phyloP scores from a whole-genome alignment of 1,140 invertebrate species.

The Drosophila nannoptera region DNA sequence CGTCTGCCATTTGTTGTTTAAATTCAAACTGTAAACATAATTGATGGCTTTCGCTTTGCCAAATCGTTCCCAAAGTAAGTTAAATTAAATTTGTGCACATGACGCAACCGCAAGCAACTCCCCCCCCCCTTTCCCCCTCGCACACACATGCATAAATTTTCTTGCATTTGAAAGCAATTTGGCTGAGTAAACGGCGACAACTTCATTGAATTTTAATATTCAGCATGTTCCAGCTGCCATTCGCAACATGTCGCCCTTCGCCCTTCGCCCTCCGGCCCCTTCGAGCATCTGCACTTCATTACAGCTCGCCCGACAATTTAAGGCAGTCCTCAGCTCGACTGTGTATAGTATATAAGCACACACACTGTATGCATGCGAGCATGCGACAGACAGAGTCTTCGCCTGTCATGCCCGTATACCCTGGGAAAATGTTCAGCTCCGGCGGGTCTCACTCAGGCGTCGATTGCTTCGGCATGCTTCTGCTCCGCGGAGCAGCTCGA shows the following conservation, averaged over 20 bases:
- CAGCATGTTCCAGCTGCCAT: slow-evolving; percentile 33
- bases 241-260: slow-evolving; percentile 36
- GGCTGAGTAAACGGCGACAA: slow-evolving; percentile 62
- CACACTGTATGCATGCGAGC: not conserved
- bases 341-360: not conserved
- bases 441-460: too few relatives aligned
- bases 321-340: slow-evolving; percentile 11
- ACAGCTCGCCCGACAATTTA: slow-evolving; percentile 17
- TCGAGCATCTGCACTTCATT: slow-evolving; percentile 2
- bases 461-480: too few relatives aligned
- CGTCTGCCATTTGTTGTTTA: slow-evolving; percentile 29
- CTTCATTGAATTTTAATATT: slow-evolving; percentile 77
- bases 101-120: slow-evolving; percentile 37
- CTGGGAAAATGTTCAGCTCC: not conserved
- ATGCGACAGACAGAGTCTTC: not conserved
- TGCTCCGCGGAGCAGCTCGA: too few relatives aligned
- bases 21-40: slow-evolving; percentile 54
- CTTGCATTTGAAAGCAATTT: slow-evolving; percentile 72
- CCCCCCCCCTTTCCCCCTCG: not conserved
- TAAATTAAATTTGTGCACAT: slow-evolving; percentile 67
- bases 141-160: slow-evolving; percentile 23
- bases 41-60: slow-evolving; percentile 37
- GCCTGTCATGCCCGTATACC: slow-evolving; percentile 1
- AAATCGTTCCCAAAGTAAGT: slow-evolving; percentile 50
- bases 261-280: not conserved